phyloP scores from a whole-genome alignment of 2,888 invertebrate genomes.

The Chymomyza amoena region DNA sequence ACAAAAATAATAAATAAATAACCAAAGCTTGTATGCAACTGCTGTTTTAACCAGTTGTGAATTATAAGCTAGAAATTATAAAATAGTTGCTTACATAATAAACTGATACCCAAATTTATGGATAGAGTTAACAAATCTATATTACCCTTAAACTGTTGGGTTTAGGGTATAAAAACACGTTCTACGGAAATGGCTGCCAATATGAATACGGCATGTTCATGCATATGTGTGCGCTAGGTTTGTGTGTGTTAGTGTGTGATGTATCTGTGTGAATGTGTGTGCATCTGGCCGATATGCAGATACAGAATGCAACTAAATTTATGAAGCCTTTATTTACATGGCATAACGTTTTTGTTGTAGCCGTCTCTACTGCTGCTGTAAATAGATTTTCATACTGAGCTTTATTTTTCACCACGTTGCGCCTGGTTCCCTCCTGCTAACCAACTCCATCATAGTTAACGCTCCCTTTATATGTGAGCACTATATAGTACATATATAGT shows the following conservation, averaged over 20 bases:
- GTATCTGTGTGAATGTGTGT: neutral
- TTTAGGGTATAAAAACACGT: too few relatives aligned
- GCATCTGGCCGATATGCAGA: slow-evolving; percentile 40
- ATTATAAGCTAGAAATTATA: too few relatives aligned
- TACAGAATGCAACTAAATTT: slow-evolving; percentile 61
- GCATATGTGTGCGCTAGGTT: slow-evolving; percentile 2
- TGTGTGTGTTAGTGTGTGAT: neutral
- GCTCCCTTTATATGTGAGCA: neutral
- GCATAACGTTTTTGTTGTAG: slow-evolving; percentile 64
- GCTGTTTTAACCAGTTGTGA: too few relatives aligned
- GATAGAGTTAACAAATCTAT: neutral
- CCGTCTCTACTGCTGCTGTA: slow-evolving; percentile 41
- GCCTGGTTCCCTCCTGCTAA: neutral
- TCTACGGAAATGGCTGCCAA: slow-evolving; percentile 53
- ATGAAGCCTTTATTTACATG: slow-evolving; percentile 72
- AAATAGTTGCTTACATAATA: too few relatives aligned
- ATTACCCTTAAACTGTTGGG: too few relatives aligned
- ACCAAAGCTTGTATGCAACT: too few relatives aligned
- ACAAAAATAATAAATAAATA: too few relatives aligned
- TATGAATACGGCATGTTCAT: slow-evolving; percentile 10
- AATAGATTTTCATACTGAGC: slow-evolving; percentile 68
- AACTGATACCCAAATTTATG: neutral
- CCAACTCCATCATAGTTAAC: neutral
- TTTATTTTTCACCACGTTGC: slow-evolving; percentile 42
- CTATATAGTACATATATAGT: neutral